These are phyloP conservation scores for Brachymystax lenok DNA, from an alignment of 2,797 vertebrate genomes.

Conservation along the genomic window DNA sequence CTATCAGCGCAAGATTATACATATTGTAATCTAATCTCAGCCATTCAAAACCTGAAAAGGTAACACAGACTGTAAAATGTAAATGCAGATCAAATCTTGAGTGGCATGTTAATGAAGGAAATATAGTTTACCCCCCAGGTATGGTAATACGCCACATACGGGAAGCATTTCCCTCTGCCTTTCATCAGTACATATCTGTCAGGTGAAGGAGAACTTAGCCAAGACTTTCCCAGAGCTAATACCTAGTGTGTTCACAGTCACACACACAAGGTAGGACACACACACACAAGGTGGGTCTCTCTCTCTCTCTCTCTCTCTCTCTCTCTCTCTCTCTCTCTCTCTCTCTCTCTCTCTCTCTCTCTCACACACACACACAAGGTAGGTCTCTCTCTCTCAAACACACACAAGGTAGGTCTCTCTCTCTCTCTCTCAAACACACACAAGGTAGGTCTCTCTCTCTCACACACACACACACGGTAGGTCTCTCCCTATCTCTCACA, in stretches of 20 bases:
- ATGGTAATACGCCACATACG: not conserved
- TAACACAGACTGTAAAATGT: not conserved
- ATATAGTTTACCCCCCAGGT: not conserved
- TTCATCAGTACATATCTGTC: slow-evolving; percentile 59
- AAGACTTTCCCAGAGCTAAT: slow-evolving; percentile 65
- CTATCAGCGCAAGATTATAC: not conserved
- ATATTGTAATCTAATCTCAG: not conserved
- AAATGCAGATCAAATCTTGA: too few relatives aligned
- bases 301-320: too few relatives aligned
- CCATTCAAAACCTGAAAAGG: not conserved
- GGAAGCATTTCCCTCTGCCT: slow-evolving; percentile 11
- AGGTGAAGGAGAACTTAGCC: slow-evolving; percentile 66
- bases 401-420: too few relatives aligned
- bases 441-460: too few relatives aligned
- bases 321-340: too few relatives aligned
- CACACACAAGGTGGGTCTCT: too few relatives aligned
- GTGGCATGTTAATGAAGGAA: not conserved
- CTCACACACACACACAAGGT: too few relatives aligned
- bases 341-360: too few relatives aligned
- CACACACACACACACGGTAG: too few relatives aligned
- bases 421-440: too few relatives aligned
- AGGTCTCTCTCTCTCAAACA: too few relatives aligned
- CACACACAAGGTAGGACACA: slow-evolving; percentile 71
- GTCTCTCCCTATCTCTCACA: too few relatives aligned
- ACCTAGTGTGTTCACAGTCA: slow-evolving; percentile 63